Evolutionary conservation across 35 echinoderm and acorn worm species (phyloP).

Genomic region (Amphiura filiformis): DNA sequence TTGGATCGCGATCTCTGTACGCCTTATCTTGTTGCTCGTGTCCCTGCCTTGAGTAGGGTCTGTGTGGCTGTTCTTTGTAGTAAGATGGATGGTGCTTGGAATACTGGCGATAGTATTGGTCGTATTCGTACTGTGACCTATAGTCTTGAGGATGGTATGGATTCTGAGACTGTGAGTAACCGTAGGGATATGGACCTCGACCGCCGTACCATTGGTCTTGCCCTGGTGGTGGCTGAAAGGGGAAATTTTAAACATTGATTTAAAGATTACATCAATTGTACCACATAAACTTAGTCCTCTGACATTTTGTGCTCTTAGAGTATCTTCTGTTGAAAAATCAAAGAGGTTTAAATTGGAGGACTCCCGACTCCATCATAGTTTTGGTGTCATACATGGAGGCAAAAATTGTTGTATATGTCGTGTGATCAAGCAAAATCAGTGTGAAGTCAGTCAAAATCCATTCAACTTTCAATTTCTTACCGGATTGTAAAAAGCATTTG

Average conservation of each 20-base stretch:
- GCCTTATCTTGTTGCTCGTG: slow-evolving; percentile 33
- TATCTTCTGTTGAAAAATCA: no score
- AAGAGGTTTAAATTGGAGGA: no score
- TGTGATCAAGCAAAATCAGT: no score
- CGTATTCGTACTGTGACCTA: slow-evolving; percentile 8
- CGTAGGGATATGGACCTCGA: neutral
- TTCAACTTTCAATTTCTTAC: no score
- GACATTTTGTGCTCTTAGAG: no score
- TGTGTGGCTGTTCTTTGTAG: neutral
- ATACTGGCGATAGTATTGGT: slow-evolving; percentile 16
- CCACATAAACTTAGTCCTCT: no score
- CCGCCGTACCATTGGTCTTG: slow-evolving; percentile 16
- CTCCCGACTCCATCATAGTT: no score
- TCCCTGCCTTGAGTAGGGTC: slow-evolving; percentile 27
- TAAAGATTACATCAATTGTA: no score
- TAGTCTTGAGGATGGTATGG: neutral
- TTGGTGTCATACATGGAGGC: no score
- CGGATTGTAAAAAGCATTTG: no score
- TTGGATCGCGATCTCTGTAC: slow-evolving; percentile 19
- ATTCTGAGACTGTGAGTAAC: neutral
- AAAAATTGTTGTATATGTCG: no score
- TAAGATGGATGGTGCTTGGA: neutral
- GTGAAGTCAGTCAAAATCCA: no score
- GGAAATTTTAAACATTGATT: neutral
- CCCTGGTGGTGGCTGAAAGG: neutral